phyloP scores from a whole-genome alignment of 2,888 invertebrate species.

The Sminthurinus aureus region DNA sequence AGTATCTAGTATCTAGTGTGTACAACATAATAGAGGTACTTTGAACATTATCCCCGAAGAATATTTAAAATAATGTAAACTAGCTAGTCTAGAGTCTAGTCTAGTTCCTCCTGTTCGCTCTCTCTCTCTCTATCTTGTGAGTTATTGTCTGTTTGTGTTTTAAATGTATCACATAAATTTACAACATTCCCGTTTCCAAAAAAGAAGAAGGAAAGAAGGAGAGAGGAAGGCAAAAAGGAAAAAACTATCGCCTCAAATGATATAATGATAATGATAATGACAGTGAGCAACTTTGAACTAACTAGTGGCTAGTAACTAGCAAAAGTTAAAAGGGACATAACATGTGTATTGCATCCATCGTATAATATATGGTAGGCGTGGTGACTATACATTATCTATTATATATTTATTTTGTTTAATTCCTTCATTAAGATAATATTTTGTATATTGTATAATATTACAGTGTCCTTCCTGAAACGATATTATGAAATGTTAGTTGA shows the following conservation, averaged over 20 bases:
- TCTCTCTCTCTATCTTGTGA: constrained; percentile 7
- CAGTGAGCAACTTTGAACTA: no score
- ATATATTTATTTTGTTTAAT: neutral
- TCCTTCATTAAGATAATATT: neutral
- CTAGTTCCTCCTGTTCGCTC: constrained; percentile 22
- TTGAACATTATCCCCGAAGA: neutral
- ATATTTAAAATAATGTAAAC: neutral
- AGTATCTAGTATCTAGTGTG: no score
- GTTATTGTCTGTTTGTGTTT: constrained; percentile 30
- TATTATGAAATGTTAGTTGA: no score
- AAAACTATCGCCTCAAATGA: neutral
- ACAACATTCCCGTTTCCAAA: neutral
- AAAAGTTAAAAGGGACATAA: no score
- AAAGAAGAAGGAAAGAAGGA: neutral
- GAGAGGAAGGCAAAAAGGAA: neutral
- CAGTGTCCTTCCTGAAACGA: neutral
- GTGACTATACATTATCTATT: neutral
- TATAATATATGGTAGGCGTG: neutral
- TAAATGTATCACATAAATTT: constrained; percentile 25
- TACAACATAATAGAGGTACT: neutral
- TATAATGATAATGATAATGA: neutral
- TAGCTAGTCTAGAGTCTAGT: neutral
- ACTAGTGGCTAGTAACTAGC: no score
- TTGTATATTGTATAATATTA: no score
- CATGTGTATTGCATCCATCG: no score